phyloP scores from a whole-genome alignment of 2,113 vertebrate genomes.

The Mirza zaza region DNA sequence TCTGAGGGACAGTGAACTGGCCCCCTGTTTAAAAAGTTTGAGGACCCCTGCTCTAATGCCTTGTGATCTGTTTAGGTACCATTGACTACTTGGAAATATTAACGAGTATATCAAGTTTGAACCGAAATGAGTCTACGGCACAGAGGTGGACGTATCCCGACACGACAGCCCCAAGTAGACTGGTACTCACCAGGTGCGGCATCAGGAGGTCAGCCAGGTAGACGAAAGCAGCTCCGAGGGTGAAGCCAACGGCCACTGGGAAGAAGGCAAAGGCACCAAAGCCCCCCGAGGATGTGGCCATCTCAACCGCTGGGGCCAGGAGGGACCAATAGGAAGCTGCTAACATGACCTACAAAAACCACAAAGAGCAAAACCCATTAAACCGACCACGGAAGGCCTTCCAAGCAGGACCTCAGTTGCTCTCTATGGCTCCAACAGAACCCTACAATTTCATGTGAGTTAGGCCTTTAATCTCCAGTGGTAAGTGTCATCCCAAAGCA shows the following conservation, averaged over 20 bases:
- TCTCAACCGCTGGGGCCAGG: conserved; percentile 93
- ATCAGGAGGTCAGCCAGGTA: conserved; percentile 90
- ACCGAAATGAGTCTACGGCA: background rate
- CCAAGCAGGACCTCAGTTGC: background rate
- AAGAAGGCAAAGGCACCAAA: conserved; percentile 93
- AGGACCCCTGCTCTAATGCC: background rate
- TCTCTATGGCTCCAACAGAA: background rate
- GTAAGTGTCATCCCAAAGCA: background rate
- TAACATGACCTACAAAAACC: conserved; percentile 91
- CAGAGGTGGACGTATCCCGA: background rate
- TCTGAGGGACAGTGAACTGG: no score
- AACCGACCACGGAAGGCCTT: no score
- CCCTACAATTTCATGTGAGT: accelerated
- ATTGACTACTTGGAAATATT: no score
- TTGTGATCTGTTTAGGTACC: background rate
- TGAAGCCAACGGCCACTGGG: conserved; percentile 93
- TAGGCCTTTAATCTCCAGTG: background rate
- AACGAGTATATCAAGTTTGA: accelerated
- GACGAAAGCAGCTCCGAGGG: conserved; percentile 93
- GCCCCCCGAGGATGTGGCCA: conserved; percentile 91
- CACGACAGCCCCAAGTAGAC: accelerated
- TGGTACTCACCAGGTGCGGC: conserved; percentile 89
- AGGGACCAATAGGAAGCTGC: conserved; percentile 98
- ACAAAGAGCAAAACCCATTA: background rate
- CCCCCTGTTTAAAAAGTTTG: no score